Conservation (phyloP, 2,797 vertebrate genomes). For the Acrocephalus scirpaceus region DNA sequence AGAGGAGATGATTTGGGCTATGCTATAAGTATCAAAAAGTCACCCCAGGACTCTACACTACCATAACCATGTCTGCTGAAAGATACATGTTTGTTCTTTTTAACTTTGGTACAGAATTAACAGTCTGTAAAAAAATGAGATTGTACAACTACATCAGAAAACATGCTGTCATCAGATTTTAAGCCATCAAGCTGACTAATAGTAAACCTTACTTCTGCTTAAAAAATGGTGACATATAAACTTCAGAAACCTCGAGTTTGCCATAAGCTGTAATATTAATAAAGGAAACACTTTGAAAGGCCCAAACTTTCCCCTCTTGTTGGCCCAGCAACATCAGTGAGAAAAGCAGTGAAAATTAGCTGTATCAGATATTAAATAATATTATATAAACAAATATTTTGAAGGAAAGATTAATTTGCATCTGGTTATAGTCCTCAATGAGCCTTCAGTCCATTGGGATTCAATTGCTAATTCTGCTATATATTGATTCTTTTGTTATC, state of each 20-base stretch:
- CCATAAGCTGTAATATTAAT: background rate
- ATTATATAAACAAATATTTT: background rate
- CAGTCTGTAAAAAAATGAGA: background rate
- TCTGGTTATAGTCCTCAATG: background rate
- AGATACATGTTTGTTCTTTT: background rate
- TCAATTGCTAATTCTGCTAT: background rate
- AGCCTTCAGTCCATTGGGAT: background rate
- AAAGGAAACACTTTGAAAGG: background rate
- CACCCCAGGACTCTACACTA: background rate
- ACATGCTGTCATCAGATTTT: background rate
- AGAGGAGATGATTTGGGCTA: too few relatives aligned
- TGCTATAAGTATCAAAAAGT: too few relatives aligned
- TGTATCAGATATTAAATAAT: background rate
- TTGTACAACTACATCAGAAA: background rate
- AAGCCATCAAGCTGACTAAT: background rate
- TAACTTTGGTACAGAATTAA: background rate
- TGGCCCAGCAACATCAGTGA: background rate
- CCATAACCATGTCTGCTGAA: background rate
- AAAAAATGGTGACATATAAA: background rate
- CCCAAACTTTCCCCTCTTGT: accelerated
- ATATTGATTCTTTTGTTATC: background rate
- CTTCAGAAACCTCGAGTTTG: background rate
- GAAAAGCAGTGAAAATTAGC: background rate
- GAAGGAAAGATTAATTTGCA: background rate
- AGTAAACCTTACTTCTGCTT: background rate